Percentiles rank a stretch among this genome's conserved stretches.
Evolutionary conservation across 2,113 vertebrate species (phyloP).

Genomic region (Scortum barcoo): DNA sequence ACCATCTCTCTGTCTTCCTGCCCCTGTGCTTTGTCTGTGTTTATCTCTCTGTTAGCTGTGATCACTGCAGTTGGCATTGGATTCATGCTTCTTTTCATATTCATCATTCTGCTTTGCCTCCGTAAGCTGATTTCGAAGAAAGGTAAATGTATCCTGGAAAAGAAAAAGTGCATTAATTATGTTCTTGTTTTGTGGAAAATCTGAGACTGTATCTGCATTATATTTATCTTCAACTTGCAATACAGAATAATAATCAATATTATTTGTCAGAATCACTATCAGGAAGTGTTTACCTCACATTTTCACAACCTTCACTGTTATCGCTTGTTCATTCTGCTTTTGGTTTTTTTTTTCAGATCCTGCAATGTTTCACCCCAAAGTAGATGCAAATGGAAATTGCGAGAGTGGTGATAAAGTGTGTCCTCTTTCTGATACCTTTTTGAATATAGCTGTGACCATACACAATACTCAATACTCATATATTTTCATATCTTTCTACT

Average conservation of each 20-base stretch:
- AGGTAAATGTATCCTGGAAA: slow-evolving; percentile 51
- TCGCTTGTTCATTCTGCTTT: background rate
- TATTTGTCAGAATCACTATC: slow-evolving; percentile 24
- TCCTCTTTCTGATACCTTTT: background rate
- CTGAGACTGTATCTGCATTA: background rate
- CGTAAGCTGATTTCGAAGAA: slow-evolving; percentile 26
- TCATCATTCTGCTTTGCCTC: slow-evolving; percentile 22
- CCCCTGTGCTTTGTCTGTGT: slow-evolving; percentile 19
- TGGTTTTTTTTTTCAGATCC: slow-evolving; percentile 43
- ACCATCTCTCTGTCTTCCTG: slow-evolving; percentile 2
- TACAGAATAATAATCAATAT: background rate
- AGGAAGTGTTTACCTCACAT: background rate
- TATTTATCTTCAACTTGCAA: slow-evolving; percentile 6
- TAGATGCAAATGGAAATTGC: slow-evolving; percentile 76
- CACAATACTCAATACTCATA: background rate
- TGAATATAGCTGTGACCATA: background rate
- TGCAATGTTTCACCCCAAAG: slow-evolving; percentile 14
- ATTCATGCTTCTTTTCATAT: slow-evolving; percentile 13
- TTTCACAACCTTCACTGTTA: background rate
- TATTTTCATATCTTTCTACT: slow-evolving; percentile 11
- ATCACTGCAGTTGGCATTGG: background rate
- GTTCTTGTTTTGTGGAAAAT: slow-evolving; percentile 9
- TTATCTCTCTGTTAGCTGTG: slow-evolving; percentile 37
- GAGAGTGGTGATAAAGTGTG: slow-evolving; percentile 67
- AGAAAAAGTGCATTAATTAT: background rate